These are phyloP conservation scores for Endotricha flammealis DNA, from an alignment of 2,888 invertebrate species.

Conservation along the genomic window DNA sequence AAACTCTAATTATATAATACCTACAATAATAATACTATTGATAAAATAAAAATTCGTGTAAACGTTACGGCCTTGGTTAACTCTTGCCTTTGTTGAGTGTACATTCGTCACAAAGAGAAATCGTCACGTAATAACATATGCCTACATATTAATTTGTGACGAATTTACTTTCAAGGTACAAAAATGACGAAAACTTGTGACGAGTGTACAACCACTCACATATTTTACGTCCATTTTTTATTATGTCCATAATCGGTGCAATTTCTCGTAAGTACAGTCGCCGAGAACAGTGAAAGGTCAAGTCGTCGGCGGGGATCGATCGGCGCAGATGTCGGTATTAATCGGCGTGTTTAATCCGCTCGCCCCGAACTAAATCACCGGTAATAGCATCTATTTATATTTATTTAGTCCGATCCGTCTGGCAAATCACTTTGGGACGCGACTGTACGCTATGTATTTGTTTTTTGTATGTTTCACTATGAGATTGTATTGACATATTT, in stretches of 20 bases:
- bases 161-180: too few relatives aligned
- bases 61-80: too few relatives aligned
- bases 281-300: constrained; percentile 68
- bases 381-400: constrained; percentile 70
- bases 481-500: too few relatives aligned
- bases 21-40: too few relatives aligned
- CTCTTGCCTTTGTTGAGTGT: too few relatives aligned
- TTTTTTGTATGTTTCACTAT: too few relatives aligned
- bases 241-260: constrained; percentile 3
- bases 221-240: constrained; percentile 6
- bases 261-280: constrained; percentile 46
- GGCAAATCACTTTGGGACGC: constrained; percentile 34
- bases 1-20: too few relatives aligned
- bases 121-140: too few relatives aligned
- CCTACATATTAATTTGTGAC: too few relatives aligned
- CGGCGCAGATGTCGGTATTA: constrained; percentile 32
- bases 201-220: constrained; percentile 3
- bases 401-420: constrained; percentile 53
- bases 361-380: constrained; percentile 54
- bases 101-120: too few relatives aligned
- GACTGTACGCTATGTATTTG: constrained; percentile 2
- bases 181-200: too few relatives aligned
- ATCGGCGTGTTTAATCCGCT: constrained; percentile 13
- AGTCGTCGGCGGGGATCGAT: constrained; percentile 67
- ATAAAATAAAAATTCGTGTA: too few relatives aligned